Conservation (phyloP, 1,140 invertebrate species). For the Trichonephila clavata region DNA sequence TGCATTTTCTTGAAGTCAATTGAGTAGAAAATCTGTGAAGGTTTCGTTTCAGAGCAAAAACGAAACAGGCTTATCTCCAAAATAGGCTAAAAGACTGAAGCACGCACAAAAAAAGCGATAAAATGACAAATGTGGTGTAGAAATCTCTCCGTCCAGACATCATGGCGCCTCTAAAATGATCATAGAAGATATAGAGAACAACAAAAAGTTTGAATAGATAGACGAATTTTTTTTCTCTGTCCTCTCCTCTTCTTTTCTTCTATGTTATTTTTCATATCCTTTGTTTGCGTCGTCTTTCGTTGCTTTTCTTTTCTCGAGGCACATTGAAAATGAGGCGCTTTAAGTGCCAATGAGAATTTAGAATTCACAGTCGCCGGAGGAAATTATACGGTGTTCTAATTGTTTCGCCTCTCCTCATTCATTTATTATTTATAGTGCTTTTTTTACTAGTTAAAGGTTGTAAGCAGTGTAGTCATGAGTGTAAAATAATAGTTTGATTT, state of each 20-base stretch:
- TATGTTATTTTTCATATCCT: background rate
- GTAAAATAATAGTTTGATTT: no score
- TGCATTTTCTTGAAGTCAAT: slow-evolving; percentile 54
- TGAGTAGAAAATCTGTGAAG: slow-evolving; percentile 35
- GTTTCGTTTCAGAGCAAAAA: background rate
- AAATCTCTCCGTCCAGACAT: slow-evolving; percentile 68
- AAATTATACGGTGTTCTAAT: background rate
- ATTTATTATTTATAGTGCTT: background rate
- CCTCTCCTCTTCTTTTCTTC: background rate
- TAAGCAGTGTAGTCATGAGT: no score
- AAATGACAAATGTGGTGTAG: slow-evolving; percentile 75
- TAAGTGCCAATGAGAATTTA: slow-evolving; percentile 47
- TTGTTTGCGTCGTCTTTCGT: slow-evolving; percentile 9
- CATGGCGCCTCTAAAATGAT: slow-evolving; percentile 66
- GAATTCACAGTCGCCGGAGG: background rate
- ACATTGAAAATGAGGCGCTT: slow-evolving; percentile 56
- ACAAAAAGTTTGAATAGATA: slow-evolving; percentile 72
- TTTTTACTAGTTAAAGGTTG: background rate
- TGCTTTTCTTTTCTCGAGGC: background rate
- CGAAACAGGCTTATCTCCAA: background rate
- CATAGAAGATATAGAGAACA: slow-evolving; percentile 26
- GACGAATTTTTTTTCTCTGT: slow-evolving; percentile 47
- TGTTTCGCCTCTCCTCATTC: background rate
- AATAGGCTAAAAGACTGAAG: slow-evolving; percentile 40
- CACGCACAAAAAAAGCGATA: slow-evolving; percentile 48